Conservation (phyloP, 2,797 vertebrate species). For the Kryptolebias ocellatus region DNA sequence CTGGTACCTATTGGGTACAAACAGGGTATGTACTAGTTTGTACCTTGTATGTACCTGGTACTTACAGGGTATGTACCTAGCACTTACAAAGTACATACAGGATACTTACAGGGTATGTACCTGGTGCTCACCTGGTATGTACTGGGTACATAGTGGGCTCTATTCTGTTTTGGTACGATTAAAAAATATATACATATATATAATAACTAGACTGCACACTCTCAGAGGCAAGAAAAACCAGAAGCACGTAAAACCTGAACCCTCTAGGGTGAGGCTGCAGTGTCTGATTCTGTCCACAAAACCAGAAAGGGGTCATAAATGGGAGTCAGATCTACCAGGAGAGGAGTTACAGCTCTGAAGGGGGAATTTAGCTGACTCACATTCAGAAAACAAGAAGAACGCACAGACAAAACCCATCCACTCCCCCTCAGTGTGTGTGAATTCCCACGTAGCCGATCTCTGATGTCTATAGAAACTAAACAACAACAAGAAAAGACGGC, state of each 20-base stretch:
- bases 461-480: constrained; percentile 44
- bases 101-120: too few relatives aligned
- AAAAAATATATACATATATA: constrained; percentile 23
- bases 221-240: constrained; percentile 31
- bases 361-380: constrained; percentile 52
- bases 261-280: constrained; percentile 20
- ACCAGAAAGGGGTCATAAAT: constrained; percentile 24
- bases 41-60: too few relatives aligned
- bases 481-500: constrained; percentile 31
- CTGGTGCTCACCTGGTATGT: too few relatives aligned
- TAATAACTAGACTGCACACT: constrained; percentile 36
- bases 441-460: constrained; percentile 42
- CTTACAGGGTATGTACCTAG: too few relatives aligned
- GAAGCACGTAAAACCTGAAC: constrained; percentile 44
- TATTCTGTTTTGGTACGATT: too few relatives aligned
- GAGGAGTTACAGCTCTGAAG: constrained; percentile 46
- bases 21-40: too few relatives aligned
- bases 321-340: constrained; percentile 45
- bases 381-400: constrained; percentile 46
- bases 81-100: too few relatives aligned
- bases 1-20: too few relatives aligned
- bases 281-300: constrained; percentile 40
- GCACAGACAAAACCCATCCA: constrained; percentile 21
- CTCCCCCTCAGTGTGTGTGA: constrained; percentile 11
- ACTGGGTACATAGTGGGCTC: too few relatives aligned